phyloP scores from a whole-genome alignment of 2,797 vertebrate genomes.

The Syndactyla subalaris region DNA sequence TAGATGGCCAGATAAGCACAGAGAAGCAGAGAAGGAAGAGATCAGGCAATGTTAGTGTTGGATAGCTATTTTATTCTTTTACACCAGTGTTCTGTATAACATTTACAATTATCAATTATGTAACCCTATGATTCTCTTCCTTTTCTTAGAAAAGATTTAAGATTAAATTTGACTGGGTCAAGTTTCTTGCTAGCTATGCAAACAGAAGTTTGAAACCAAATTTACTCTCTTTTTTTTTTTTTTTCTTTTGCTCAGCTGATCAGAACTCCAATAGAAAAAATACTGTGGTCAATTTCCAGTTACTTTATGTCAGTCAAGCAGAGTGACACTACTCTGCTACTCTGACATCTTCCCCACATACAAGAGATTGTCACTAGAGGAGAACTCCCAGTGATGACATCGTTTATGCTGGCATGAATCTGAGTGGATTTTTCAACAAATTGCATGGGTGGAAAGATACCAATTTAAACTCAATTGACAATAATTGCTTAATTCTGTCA shows the following conservation, averaged over 20 bases:
- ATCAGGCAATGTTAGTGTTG: neutral
- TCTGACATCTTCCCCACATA: neutral
- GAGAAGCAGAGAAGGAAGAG: neutral
- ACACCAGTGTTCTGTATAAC: neutral
- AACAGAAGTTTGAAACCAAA: neutral
- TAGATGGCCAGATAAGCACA: neutral
- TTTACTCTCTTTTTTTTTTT: neutral
- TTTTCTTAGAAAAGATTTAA: neutral
- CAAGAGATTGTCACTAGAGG: neutral
- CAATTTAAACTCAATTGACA: neutral
- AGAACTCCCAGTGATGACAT: neutral
- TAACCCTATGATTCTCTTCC: neutral
- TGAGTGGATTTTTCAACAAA: neutral
- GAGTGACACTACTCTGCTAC: neutral
- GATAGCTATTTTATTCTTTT: neutral
- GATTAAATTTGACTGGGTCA: neutral
- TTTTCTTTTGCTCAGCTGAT: neutral
- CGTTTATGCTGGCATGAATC: neutral
- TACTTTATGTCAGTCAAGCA: neutral
- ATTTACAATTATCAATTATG: neutral
- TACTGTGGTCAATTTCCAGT: neutral
- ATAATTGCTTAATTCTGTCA: neutral
- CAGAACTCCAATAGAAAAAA: neutral
- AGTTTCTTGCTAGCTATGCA: neutral
- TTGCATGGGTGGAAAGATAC: neutral